Evolutionary conservation across 1,140 invertebrate species (phyloP).

Genomic region (Ceratoteleas bidentatus): DNA sequence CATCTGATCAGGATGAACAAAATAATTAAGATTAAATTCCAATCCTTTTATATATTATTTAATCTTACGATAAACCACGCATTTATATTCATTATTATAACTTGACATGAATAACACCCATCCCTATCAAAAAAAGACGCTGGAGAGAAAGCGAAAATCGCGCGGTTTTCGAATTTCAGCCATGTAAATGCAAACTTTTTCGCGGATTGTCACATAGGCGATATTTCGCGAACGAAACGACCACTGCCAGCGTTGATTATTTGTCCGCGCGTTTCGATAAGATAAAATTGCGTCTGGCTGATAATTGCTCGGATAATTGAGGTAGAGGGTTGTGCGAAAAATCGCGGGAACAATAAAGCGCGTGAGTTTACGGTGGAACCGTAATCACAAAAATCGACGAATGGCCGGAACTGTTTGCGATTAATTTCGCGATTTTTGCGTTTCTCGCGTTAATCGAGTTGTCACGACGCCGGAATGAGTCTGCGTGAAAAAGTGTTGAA

Average conservation of each 20-base stretch:
- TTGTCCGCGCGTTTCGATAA: conserved; percentile 32
- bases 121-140: too few species aligned
- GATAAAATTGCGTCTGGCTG: conserved; percentile 15
- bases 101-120: too few species aligned
- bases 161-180: conserved; percentile 29
- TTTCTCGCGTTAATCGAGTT: conserved; percentile 13
- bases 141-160: too few species aligned
- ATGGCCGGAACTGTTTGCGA: conserved; percentile 11
- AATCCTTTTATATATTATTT: too few species aligned
- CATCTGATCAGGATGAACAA: too few species aligned
- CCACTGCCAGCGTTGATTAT: conserved; percentile 14
- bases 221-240: conserved; percentile 26
- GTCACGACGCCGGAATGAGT: background rate
- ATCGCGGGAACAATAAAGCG: conserved; percentile 21
- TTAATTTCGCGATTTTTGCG: conserved; percentile 20
- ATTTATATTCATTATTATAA: too few species aligned
- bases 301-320: conserved; percentile 27
- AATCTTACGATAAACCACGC: too few species aligned
- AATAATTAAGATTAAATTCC: too few species aligned
- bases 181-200: conserved; percentile 43
- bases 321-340: background rate
- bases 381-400: conserved; percentile 14
- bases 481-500: conserved; percentile 12
- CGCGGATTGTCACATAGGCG: conserved; percentile 1
- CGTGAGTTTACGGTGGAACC: conserved; percentile 20